A percentile compares a stretch with the other conserved stretches of the same genome.
Evolutionary conservation across 92 coral and sea anemone genomes (phyloP).

Genomic region (Phymanthus crucifer): DNA sequence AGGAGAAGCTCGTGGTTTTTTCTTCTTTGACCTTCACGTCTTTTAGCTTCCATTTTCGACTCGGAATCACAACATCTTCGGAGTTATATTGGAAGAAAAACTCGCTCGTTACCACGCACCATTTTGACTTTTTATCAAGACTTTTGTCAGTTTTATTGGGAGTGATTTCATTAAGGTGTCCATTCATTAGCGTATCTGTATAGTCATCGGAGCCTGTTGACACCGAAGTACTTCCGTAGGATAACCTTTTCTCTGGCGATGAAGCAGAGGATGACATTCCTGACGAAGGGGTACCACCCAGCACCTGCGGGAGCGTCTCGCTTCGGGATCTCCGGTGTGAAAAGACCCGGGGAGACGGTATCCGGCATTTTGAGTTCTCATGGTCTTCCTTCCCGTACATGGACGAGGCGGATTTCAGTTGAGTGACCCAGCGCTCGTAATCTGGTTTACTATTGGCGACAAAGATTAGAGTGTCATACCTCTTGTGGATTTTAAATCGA

Average conservation of each 20-base stretch:
- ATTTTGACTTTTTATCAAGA: conserved; percentile 44
- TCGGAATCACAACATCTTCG: conserved; percentile 61
- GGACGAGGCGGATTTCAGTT: conserved; percentile 46
- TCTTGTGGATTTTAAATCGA: conserved; percentile 62
- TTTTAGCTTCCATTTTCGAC: conserved; percentile 59
- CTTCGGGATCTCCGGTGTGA: conserved; percentile 65
- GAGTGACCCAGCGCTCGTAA: conserved; percentile 75
- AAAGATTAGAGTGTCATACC: conserved; percentile 49
- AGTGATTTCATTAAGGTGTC: conserved; percentile 68
- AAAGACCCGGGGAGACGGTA: conserved; percentile 68
- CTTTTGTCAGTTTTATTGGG: conserved; percentile 21
- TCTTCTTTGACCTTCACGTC: conserved; percentile 61
- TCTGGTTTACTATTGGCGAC: conserved; percentile 57
- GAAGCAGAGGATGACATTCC: conserved; percentile 21
- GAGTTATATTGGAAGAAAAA: conserved; percentile 67
- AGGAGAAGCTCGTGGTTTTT: conserved; percentile 64
- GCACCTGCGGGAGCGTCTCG: conserved; percentile 60
- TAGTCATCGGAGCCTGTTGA: conserved; percentile 50
- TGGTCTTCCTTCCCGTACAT: conserved; percentile 29
- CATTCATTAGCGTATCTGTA: conserved; percentile 73
- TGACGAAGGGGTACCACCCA: conserved; percentile 19
- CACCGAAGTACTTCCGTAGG: conserved; percentile 30
- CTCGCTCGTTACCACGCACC: conserved; percentile 91
- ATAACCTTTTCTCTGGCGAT: conserved; percentile 40
- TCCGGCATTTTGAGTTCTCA: conserved; percentile 44